Evolutionary conservation across 2,888 invertebrate genomes (phyloP).

Genomic region (Lochmaea crataegi): DNA sequence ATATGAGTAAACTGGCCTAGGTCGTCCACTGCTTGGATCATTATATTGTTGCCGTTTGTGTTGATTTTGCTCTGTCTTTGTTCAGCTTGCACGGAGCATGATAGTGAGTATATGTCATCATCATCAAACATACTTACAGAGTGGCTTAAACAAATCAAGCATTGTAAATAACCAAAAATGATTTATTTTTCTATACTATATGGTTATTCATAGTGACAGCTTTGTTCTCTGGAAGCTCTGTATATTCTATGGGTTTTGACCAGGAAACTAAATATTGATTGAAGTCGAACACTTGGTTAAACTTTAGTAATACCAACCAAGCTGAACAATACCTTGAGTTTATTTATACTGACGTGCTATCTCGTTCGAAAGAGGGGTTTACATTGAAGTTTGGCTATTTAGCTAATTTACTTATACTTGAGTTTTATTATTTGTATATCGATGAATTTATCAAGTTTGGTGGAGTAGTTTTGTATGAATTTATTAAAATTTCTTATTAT

Average conservation of each 20-base stretch:
- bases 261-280: conserved; percentile 23
- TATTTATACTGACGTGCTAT: neutral
- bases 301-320: conserved; percentile 6
- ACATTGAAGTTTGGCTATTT: neutral
- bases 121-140: conserved; percentile 5
- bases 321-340: neutral
- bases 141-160: neutral
- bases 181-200: neutral
- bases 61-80: conserved; percentile 75
- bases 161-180: neutral
- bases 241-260: conserved; percentile 8
- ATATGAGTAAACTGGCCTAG: neutral
- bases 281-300: conserved; percentile 3
- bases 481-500: too few relatives aligned
- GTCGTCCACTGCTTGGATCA: conserved; percentile 57
- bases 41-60: conserved; percentile 60
- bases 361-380: neutral
- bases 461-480: too few relatives aligned
- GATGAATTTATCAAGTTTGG: too few relatives aligned
- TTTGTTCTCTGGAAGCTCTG: neutral
- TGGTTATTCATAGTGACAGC: neutral
- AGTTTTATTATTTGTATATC: too few relatives aligned
- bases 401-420: neutral
- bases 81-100: conserved; percentile 91
- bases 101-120: conserved; percentile 78